These are phyloP conservation scores for Drosophila aldrichi DNA, from an alignment of 2,888 invertebrate genomes.

Conservation along the genomic window DNA sequence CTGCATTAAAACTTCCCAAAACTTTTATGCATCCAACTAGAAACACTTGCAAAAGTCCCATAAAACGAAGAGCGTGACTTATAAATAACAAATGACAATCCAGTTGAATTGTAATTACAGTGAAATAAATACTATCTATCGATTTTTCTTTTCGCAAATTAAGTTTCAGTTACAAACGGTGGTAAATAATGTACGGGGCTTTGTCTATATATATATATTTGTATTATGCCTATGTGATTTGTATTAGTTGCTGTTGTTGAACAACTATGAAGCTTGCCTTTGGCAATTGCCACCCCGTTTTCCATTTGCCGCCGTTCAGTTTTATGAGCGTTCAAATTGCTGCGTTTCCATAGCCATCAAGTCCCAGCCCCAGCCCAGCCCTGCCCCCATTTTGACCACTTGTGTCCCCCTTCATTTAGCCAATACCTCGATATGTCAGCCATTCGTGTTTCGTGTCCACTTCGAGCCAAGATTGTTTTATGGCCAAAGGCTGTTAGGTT, in stretches of 20 bases:
- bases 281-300: slow-evolving; percentile 10
- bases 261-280: slow-evolving; percentile 8
- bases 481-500: slow-evolving; percentile 71
- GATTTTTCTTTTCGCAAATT: slow-evolving; percentile 42
- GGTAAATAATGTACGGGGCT: not conserved
- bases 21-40: not conserved
- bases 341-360: slow-evolving; percentile 43
- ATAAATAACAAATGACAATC: slow-evolving; percentile 31
- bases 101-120: slow-evolving; percentile 41
- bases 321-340: slow-evolving; percentile 73
- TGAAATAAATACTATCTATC: slow-evolving; percentile 37
- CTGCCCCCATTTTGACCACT: not conserved
- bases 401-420: not conserved
- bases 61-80: slow-evolving; percentile 24
- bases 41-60: slow-evolving; percentile 19
- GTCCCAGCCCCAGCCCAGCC: not conserved
- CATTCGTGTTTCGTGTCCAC: slow-evolving; percentile 56
- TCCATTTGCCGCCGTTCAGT: slow-evolving; percentile 41
- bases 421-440: slow-evolving; percentile 16
- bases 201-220: slow-evolving; percentile 15
- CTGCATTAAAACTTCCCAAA: not conserved
- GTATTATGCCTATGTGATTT: slow-evolving; percentile 1
- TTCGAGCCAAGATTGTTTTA: slow-evolving; percentile 67
- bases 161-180: slow-evolving; percentile 13
- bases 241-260: slow-evolving; percentile 20